Evolutionary conservation across 2,797 vertebrate species (phyloP), one percentile per base, ranked within the genome.

Genomic region (Fundulus diaphanus): DNA sequence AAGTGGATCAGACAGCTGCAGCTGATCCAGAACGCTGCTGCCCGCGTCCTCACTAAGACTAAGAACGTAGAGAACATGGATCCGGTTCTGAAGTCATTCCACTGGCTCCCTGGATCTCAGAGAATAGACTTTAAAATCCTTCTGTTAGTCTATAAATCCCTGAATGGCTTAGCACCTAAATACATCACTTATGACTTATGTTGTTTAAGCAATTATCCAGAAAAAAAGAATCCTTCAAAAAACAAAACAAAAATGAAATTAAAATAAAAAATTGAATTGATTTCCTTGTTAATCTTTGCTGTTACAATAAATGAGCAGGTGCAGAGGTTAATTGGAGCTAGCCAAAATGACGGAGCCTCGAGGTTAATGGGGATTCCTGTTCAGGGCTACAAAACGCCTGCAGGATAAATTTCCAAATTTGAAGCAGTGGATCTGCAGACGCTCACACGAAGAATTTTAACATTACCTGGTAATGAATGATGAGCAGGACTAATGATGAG

Each of bases 331-430:
- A 90, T 86, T 85, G 75, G 81, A 82, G 82, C 87, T 82, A 75
- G 56, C 70, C 80, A 81, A 84, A 90, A 83, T 59, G 78, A 72
- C 52, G 82, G 73, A 70, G 72, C 77, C 76, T 77, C 49, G 79
- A 90, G 87, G 90, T 92, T 92, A 92, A 93, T 89, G 82, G 78
- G 71, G 83, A 88, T 74, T 82, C 84, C 77, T 68, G 85, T 82
- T 77, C 83, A 37, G 65, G 73, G 79, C 81, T 31, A 66, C 80
- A 77, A 85, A 89, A 72, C 81, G 85, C 82, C 57, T 73, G 77
- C 77, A 78, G 77, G 82, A 87, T 59, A 76, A 85, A 88, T 80
- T 84, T 74, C 76, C 65, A 74, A 85, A 87, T 89, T 88, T 80
- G 66, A 81, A 46, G 49, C 2, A 1, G 76, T 86, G 71, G 83